Percentiles rank a stretch among this genome's conserved stretches.
phyloP scores from a whole-genome alignment of 1,140 invertebrate genomes.

The Triops longicaudatus region DNA sequence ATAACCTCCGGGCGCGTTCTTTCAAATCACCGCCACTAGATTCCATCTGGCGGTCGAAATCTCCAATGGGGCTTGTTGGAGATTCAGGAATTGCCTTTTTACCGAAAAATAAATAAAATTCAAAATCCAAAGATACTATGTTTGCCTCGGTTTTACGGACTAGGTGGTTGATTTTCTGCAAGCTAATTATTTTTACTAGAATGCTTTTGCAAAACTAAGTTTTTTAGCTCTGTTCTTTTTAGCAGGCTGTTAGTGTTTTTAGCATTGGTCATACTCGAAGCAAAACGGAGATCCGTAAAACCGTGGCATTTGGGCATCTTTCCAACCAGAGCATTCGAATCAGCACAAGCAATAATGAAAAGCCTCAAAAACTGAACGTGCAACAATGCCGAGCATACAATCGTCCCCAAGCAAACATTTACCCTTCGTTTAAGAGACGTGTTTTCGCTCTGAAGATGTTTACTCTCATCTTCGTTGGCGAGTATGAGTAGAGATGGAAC shows the following conservation, averaged over 20 bases:
- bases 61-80: background rate
- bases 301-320: no score
- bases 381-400: background rate
- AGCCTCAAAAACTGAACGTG: background rate
- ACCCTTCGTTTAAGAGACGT: background rate
- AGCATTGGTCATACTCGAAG: no score
- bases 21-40: conserved; percentile 49
- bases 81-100: background rate
- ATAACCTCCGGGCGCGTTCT: conserved; percentile 77
- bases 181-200: no score
- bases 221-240: no score
- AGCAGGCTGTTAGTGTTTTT: no score
- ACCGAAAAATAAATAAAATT: no score
- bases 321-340: no score
- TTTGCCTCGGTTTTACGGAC: no score
- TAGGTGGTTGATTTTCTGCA: no score
- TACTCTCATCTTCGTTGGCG: background rate
- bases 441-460: background rate
- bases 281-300: no score
- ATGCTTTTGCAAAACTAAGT: no score
- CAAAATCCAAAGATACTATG: no score
- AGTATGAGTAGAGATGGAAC: conserved; percentile 24
- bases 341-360: background rate
- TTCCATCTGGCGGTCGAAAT: background rate
- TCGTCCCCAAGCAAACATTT: background rate